Base-by-base conservation (phyloP, 35 echinoderm and acorn worm species). In the Anneissia japonica region DNA sequence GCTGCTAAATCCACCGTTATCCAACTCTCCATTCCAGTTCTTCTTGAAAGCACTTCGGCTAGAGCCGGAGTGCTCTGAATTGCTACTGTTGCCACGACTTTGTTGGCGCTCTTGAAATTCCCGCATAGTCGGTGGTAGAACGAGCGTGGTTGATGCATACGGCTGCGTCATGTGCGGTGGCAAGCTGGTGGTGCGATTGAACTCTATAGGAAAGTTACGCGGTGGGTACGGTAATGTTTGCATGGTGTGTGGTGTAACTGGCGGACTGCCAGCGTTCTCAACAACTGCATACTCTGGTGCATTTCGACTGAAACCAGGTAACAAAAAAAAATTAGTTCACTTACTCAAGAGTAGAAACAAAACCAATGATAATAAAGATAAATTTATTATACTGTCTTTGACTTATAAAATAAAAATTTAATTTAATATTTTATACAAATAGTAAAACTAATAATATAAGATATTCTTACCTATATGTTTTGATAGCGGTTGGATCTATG, bases 71-170 rank as follows among this genome's bases (percentile, higher is more conserved):
- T 64, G 51, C 26, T 64, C 51, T 64, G 51, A 64, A 64, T 64
- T 64, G 26, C 51, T 64, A 64, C 51, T 64, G 51, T 64, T 64
- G 26, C 51, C 51, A 64, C 51, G 51, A 64, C 51, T 64, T 64
- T 64, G 51, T 64, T 64, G 51, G 35, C 38, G 38, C n/a, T 81
- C 79, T 29, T 38, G 37, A n/a, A 39, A 38, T 38, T 81, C 79
- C 28, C 38, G 9, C 35, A 81, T 81, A 3, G 35, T 81, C 16
- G 79, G 16, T 19, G 79, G 79, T 39, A 81, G 35, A 14, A 81
- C 79, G 0, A 81, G 36, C 16, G 79, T 81, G 17, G 79, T 81
- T 37, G 79, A 81, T 40, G 79, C 79, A 30, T 81, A 81, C 4
- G 79, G 79, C 28, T 81, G 79, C 3, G 79, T 81, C 38, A 81